Conservation (phyloP, 2,888 invertebrate species). For the Brachyopa scutellaris region DNA sequence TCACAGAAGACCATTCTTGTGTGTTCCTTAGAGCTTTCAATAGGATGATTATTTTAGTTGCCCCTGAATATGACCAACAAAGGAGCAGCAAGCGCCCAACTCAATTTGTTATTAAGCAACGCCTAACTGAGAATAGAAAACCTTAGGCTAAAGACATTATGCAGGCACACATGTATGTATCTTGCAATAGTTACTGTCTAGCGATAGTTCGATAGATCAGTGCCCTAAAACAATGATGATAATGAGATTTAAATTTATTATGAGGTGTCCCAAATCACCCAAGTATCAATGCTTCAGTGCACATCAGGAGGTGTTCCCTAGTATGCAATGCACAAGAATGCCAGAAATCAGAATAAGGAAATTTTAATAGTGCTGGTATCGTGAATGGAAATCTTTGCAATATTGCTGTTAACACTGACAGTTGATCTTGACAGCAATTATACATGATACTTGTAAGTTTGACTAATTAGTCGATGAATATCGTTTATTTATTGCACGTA, state of each 20-base stretch:
- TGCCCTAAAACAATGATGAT: conserved; percentile 10
- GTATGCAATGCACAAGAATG: conserved; percentile 6
- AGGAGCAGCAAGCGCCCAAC: background rate
- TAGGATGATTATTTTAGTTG: background rate
- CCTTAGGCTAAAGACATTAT: background rate
- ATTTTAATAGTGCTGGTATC: background rate
- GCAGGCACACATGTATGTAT: background rate
- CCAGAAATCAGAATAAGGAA: conserved; percentile 1
- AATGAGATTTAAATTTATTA: conserved; percentile 21
- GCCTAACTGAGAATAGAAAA: background rate
- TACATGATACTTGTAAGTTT: background rate
- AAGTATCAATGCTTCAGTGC: conserved; percentile 27
- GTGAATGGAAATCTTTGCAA: conserved; percentile 4
- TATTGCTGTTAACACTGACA: conserved; percentile 15
- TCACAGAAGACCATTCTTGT: background rate
- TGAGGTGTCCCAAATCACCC: conserved; percentile 12
- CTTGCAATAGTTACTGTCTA: conserved; percentile 20
- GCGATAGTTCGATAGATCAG: background rate
- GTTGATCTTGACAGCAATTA: conserved; percentile 40
- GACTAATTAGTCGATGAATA: background rate
- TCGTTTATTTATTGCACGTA: too few species aligned
- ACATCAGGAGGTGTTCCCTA: conserved; percentile 22
- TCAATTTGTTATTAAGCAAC: conserved; percentile 1
- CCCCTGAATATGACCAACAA: background rate
- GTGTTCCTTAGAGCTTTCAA: background rate